phyloP scores from a whole-genome alignment of 2,113 vertebrate species.

The Chlorocebus sabaeus region DNA sequence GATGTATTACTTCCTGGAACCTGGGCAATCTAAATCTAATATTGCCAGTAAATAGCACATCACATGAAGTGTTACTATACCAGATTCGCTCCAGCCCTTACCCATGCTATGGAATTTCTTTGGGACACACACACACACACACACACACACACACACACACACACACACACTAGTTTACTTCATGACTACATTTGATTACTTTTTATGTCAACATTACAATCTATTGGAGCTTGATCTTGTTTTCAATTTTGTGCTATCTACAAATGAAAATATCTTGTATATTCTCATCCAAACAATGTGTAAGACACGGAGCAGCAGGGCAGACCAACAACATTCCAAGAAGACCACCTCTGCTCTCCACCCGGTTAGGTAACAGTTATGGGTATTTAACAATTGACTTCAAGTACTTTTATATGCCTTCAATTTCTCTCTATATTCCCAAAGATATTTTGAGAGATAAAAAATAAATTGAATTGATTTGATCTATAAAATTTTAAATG shows the following conservation, averaged over 20 bases:
- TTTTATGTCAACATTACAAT: neutral
- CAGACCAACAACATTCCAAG: neutral
- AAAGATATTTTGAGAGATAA: neutral
- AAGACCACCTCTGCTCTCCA: neutral
- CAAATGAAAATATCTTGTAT: neutral
- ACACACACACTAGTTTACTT: neutral
- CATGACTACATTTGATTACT: neutral
- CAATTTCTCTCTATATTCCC: neutral
- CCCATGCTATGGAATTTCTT: neutral
- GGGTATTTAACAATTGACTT: slow-evolving; percentile 22
- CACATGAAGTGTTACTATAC: neutral
- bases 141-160: neutral
- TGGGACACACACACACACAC: neutral
- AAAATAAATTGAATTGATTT: neutral
- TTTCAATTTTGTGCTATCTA: neutral
- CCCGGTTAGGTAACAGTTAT: neutral
- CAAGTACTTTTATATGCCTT: neutral
- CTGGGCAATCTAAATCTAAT: neutral
- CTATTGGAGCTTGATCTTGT: neutral
- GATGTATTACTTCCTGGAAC: neutral
- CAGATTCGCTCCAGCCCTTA: neutral
- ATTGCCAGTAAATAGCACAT: neutral
- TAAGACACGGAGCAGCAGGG: neutral
- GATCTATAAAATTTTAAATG: neutral
- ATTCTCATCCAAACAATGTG: neutral